Conservation (phyloP, 1,140 invertebrate genomes). For the Hyposmocoma kahamanoa region DNA sequence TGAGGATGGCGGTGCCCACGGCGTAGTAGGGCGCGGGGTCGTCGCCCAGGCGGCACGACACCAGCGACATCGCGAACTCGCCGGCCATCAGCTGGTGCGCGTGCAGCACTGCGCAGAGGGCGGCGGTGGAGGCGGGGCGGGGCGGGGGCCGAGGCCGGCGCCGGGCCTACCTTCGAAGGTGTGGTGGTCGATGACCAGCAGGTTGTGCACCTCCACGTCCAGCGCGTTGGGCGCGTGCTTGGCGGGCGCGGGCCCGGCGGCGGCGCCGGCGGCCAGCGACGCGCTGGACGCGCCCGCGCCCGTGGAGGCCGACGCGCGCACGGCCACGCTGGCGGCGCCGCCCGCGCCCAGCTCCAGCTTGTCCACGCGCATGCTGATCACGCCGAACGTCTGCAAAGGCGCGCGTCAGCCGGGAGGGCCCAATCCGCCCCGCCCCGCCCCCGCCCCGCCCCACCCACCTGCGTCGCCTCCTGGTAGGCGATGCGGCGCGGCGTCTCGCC, state of each 20-base stretch:
- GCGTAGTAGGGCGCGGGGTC: conserved; percentile 95
- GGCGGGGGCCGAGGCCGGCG: neutral
- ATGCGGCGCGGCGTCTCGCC: conserved; percentile 95
- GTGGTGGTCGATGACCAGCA: conserved; percentile 96
- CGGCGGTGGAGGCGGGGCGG: neutral
- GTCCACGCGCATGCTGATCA: conserved; percentile 88
- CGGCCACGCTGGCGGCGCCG: conserved; percentile 75
- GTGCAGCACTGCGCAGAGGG: conserved; percentile 81
- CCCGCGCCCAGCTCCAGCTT: conserved; percentile 1
- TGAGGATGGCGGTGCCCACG: conserved; percentile 94
- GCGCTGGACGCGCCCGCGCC: conserved; percentile 38
- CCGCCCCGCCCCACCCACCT: conserved; percentile 59
- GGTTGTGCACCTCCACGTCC: conserved; percentile 94
- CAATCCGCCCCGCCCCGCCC: neutral
- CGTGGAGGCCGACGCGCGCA: conserved; percentile 77
- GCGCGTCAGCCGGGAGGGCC: neutral
- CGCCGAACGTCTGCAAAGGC: conserved; percentile 90
- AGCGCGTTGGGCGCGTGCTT: conserved; percentile 86
- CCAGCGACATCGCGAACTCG: conserved; percentile 92
- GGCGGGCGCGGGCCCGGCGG: conserved; percentile 77
- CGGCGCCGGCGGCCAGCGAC: conserved; percentile 48
- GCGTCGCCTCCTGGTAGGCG: conserved; percentile 94
- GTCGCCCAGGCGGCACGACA: conserved; percentile 93
- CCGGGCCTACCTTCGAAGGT: conserved; percentile 93
- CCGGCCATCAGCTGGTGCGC: conserved; percentile 91